These are phyloP conservation scores for Hypselothyrea guttata DNA, from an alignment of 2,888 invertebrate species.

Conservation along the genomic window DNA sequence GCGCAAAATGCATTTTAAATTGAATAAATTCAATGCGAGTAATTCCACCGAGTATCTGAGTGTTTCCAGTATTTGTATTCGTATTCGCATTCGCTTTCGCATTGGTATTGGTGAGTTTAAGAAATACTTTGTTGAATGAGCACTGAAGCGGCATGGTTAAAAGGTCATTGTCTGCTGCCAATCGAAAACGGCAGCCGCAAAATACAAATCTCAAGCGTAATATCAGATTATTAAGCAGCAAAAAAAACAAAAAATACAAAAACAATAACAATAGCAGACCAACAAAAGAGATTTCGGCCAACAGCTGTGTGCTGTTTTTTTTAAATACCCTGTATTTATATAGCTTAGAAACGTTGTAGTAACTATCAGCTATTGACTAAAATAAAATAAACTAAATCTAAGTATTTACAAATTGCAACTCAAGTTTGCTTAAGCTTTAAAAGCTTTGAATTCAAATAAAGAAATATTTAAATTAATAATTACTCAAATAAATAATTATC, in stretches of 20 bases:
- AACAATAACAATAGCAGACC: conserved; percentile 11
- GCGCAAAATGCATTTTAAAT: conserved; percentile 70
- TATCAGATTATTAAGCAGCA: conserved; percentile 64
- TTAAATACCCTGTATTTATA: neutral
- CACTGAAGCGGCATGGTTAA: conserved; percentile 65
- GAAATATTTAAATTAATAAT: too few species aligned
- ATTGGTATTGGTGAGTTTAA: conserved; percentile 4
- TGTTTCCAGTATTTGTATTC: neutral
- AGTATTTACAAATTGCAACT: too few species aligned
- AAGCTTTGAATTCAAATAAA: too few species aligned
- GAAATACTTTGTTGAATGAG: conserved; percentile 51
- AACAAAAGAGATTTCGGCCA: conserved; percentile 17
- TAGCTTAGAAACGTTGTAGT: too few species aligned
- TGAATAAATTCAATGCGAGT: conserved; percentile 46
- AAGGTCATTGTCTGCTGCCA: conserved; percentile 63
- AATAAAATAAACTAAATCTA: too few species aligned
- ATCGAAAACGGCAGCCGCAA: conserved; percentile 58
- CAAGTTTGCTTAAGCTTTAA: too few species aligned
- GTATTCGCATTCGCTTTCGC: conserved; percentile 4
- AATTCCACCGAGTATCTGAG: neutral
- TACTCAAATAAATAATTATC: too few species aligned
- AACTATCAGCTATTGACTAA: too few species aligned
- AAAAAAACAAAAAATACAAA: conserved; percentile 26
- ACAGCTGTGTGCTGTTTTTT: conserved; percentile 52
- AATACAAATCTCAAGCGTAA: conserved; percentile 41